Percentiles rank a stretch among this genome's conserved stretches.
phyloP scores from a whole-genome alignment of 2,888 invertebrate species.

The Trissonchulus sp. region DNA sequence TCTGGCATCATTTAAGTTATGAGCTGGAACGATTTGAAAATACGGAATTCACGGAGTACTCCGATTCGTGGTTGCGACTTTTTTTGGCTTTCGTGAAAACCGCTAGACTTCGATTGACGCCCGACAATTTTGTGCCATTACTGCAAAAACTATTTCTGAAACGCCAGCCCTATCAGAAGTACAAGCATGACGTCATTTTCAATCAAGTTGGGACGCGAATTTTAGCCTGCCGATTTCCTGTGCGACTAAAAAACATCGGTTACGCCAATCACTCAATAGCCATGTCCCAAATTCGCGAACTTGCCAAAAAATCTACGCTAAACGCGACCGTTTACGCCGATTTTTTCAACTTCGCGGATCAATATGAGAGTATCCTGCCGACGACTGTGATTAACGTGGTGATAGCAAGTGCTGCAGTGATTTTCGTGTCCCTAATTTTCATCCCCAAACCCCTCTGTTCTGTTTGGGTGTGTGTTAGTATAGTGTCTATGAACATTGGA shows the following conservation, averaged over 20 bases:
- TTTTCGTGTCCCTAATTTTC: conserved; percentile 87
- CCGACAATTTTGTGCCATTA: conserved; percentile 46
- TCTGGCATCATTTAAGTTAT: conserved; percentile 47
- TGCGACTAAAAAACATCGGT: conserved; percentile 45
- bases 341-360: conserved; percentile 51
- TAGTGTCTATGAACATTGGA: conserved; percentile 84
- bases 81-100: conserved; percentile 43
- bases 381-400: conserved; percentile 64
- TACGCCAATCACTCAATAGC: conserved; percentile 44
- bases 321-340: conserved; percentile 49
- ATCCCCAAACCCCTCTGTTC: conserved; percentile 85
- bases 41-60: conserved; percentile 47
- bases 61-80: conserved; percentile 38
- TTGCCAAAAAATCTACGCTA: conserved; percentile 43
- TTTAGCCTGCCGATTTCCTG: conserved; percentile 47
- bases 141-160: conserved; percentile 45
- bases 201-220: conserved; percentile 39
- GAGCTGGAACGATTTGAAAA: conserved; percentile 49
- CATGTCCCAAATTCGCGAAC: conserved; percentile 46
- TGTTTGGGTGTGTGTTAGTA: conserved; percentile 88
- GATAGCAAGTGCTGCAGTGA: conserved; percentile 68
- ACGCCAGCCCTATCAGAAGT: conserved; percentile 45
- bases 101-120: conserved; percentile 41
- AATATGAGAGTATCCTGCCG: conserved; percentile 49
- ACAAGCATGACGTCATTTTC: conserved; percentile 46